These are phyloP conservation scores for Volucella zonaria DNA, from an alignment of 2,888 invertebrate species.

Conservation along the genomic window DNA sequence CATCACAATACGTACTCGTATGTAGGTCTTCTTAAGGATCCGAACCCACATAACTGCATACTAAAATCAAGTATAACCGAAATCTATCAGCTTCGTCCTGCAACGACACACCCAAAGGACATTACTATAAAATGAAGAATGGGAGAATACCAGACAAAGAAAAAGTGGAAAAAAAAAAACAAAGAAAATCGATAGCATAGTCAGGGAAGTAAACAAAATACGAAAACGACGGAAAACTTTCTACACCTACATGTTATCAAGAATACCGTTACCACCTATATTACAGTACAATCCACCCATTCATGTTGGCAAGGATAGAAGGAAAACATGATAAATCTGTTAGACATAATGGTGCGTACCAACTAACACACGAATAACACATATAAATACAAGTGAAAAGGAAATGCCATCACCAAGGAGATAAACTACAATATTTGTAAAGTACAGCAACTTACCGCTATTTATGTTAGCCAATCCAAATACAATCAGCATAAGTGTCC, in stretches of 20 bases:
- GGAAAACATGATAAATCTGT: constrained; percentile 45
- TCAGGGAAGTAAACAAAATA: constrained; percentile 22
- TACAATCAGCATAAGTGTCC: constrained; percentile 76
- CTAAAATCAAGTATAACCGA: constrained; percentile 41
- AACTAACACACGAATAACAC: neutral
- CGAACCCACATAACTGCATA: constrained; percentile 38
- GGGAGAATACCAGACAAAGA: neutral
- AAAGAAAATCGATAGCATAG: constrained; percentile 24
- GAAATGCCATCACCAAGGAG: neutral
- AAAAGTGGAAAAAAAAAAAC: constrained; percentile 22
- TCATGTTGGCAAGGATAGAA: constrained; percentile 36
- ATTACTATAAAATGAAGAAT: neutral
- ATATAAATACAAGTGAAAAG: constrained; percentile 2
- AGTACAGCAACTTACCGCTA: constrained; percentile 75
- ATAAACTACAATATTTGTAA: neutral
- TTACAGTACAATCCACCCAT: constrained; percentile 23
- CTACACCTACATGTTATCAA: neutral
- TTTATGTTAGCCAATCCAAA: constrained; percentile 77
- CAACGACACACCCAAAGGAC: constrained; percentile 60
- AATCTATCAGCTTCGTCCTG: constrained; percentile 16
- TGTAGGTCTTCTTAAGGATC: constrained; percentile 3
- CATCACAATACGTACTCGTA: constrained; percentile 17
- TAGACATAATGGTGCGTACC: constrained; percentile 50
- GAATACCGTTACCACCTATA: neutral
- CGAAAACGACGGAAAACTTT: constrained; percentile 33